Evolutionary conservation across 2,113 vertebrate species (phyloP).

Genomic region (Noturus placidus): DNA sequence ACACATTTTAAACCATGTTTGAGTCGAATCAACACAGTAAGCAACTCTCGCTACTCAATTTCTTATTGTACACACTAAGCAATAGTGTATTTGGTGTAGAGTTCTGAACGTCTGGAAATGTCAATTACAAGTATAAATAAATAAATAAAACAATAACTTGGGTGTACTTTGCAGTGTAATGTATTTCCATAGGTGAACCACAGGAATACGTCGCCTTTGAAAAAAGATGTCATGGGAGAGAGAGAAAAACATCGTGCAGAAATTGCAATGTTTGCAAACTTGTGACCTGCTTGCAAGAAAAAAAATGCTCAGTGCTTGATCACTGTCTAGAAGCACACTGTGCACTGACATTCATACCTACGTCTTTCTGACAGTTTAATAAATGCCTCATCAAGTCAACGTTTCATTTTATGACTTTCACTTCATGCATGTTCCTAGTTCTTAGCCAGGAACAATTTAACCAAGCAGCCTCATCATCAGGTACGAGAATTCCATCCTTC

Average conservation of each 20-base stretch:
- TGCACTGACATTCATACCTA: neutral
- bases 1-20: neutral
- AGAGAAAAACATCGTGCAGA: neutral
- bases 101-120: neutral
- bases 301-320: conserved; percentile 13
- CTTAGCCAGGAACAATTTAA: neutral
- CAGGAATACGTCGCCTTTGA: conserved; percentile 31
- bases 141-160: neutral
- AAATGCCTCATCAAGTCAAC: neutral
- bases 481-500: neutral
- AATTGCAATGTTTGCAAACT: conserved; percentile 50
- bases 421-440: neutral
- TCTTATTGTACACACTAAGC: neutral
- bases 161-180: neutral
- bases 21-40: neutral
- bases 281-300: conserved; percentile 32
- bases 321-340: neutral
- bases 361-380: neutral
- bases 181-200: conserved; percentile 32
- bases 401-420: neutral
- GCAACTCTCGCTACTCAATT: neutral
- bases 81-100: neutral
- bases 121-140: neutral
- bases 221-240: conserved; percentile 14
- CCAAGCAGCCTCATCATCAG: neutral